Conservation (phyloP, 2,888 invertebrate genomes). For the Acronicta leporina region DNA sequence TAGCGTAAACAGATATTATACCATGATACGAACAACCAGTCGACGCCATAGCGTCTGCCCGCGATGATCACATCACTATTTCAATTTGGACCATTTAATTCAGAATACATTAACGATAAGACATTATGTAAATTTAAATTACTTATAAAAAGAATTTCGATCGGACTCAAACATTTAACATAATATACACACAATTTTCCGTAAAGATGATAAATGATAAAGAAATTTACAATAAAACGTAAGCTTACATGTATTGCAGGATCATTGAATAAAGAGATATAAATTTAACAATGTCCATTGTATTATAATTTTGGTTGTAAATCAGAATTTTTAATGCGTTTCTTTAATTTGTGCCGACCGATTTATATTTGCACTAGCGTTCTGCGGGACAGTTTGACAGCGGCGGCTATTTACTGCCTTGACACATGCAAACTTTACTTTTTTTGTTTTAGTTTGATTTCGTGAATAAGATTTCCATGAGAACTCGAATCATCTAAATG, state of each 20-base stretch:
- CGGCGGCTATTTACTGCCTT: constrained; percentile 65
- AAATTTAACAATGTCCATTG: constrained; percentile 77
- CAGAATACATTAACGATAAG: constrained; percentile 65
- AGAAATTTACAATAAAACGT: constrained; percentile 61
- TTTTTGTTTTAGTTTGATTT: constrained; percentile 43
- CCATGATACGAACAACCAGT: constrained; percentile 19
- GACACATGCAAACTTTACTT: constrained; percentile 55
- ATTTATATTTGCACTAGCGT: constrained; percentile 71
- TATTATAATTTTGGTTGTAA: constrained; percentile 80
- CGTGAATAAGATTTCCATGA: constrained; percentile 8
- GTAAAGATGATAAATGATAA: constrained; percentile 60
- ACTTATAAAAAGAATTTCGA: constrained; percentile 52
- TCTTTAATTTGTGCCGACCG: constrained; percentile 76
- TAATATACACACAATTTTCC: constrained; percentile 54
- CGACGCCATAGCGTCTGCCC: constrained; percentile 74
- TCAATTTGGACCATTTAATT: constrained; percentile 65
- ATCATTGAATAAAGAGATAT: constrained; percentile 74
- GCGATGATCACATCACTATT: constrained; percentile 69
- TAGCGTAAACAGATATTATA: too few relatives aligned
- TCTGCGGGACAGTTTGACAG: constrained; percentile 63
- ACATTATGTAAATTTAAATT: constrained; percentile 67
- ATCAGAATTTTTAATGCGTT: constrained; percentile 76
- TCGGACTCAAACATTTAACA: constrained; percentile 54
- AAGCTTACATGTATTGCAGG: constrained; percentile 65
- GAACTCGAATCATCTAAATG: constrained; percentile 23